Base-by-base conservation (phyloP, 1,140 invertebrate species). In the Teleopsis dalmanni region DNA sequence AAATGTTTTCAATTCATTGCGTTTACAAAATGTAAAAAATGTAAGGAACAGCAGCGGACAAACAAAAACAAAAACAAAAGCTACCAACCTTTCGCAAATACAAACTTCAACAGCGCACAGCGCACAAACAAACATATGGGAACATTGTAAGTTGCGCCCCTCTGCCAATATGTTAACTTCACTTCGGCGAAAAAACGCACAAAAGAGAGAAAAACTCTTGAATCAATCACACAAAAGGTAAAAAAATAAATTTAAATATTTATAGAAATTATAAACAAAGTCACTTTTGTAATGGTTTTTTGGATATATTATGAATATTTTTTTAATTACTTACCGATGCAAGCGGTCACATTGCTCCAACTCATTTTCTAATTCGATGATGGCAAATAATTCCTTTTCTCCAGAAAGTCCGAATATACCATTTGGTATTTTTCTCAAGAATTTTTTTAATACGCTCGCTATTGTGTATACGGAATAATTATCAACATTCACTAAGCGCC, bases 401-500 rank as follows among this genome's bases (percentile, higher is more conserved):
- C 88, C 85, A 43, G 91, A 87, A 25, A 82, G 78, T 1, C 93
- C 84, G 76, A 99, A 98, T 46, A 98, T 89, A 21, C 95, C 95
- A 50, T 88, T 91, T 35, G 95, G 95, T 57, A 98, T 84, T 78
- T 97, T 96, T 48, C 95, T 81, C n/a, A 98, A 78, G 75, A 98
- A 99, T 76, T 91, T 91, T 74, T 98, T 99, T 25, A 98, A 77
- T 29, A 98, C 95, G 72, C 93, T 96, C 21, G 95, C 95, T 62
- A 98, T 94, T 31, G 95, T 98, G 74, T 98, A 95, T 45, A 98
- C 93, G 54, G 91, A 95, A 71, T 95, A 98, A 71, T 96, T 94
- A 62, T 94, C 88, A 62, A 96, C 95, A 71, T 97, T 97, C n/a
- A 98, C 90, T 53, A 96, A 79, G 51, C 93, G 81, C 11, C 95